These are phyloP conservation scores for Salticus scenicus DNA, from an alignment of 2,888 invertebrate species.

Conservation along the genomic window DNA sequence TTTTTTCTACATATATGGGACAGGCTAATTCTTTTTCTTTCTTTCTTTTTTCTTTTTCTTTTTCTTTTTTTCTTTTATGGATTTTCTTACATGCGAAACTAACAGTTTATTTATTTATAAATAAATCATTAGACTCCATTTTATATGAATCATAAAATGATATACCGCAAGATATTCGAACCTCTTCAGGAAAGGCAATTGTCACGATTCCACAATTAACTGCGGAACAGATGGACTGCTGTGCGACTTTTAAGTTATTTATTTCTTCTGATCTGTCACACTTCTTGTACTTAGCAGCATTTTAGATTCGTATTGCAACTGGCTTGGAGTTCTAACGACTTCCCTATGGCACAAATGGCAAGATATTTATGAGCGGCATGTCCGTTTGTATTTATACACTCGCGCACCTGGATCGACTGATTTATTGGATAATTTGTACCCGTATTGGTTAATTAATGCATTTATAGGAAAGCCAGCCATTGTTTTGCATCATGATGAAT, in stretches of 20 bases:
- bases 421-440: constrained; percentile 6
- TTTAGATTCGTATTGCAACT: neutral
- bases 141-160: constrained; percentile 35
- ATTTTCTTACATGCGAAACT: no score
- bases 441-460: neutral
- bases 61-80: no score
- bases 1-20: no score
- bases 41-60: no score
- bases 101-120: no score
- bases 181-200: neutral
- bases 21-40: no score
- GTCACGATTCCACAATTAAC: neutral
- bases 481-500: neutral
- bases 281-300: constrained; percentile 1
- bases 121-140: no score
- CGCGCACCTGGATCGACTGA: neutral
- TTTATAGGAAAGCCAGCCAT: neutral
- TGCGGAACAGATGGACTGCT: neutral
- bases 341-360: neutral
- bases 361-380: neutral
- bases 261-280: constrained; percentile 3
- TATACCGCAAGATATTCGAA: neutral
- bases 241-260: neutral
- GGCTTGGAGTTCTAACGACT: neutral
- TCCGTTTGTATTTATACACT: neutral